These are phyloP conservation scores for Brachymystax lenok DNA, from an alignment of 2,797 vertebrate genomes.

Conservation along the genomic window DNA sequence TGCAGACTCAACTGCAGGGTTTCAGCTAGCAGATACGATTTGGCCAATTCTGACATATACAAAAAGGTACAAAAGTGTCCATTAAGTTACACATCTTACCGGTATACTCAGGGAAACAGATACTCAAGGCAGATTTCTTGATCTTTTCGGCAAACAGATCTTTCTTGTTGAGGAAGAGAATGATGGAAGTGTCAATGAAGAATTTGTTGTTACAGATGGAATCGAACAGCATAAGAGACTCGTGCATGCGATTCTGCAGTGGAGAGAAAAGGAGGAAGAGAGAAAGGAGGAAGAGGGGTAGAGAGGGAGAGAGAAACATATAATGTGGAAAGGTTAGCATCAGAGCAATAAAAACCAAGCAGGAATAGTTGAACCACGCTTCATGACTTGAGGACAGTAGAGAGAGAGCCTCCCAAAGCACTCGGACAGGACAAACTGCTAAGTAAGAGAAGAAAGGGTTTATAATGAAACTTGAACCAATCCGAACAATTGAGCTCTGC, in stretches of 20 bases:
- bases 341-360: background rate
- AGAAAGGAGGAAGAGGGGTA: slow-evolving; percentile 32
- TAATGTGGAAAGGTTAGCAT: slow-evolving; percentile 37
- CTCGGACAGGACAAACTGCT: background rate
- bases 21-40: background rate
- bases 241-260: slow-evolving; percentile 98
- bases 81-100: slow-evolving; percentile 69
- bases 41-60: background rate
- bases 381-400: background rate
- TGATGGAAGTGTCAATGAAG: slow-evolving; percentile 99
- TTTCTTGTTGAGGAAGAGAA: slow-evolving; percentile 99
- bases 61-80: too few relatives aligned
- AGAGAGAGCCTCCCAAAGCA: background rate
- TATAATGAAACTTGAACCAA: slow-evolving; percentile 8
- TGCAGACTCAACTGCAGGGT: background rate
- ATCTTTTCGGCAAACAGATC: slow-evolving; percentile 99
- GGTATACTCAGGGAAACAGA: slow-evolving; percentile 99
- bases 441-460: background rate
- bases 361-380: background rate
- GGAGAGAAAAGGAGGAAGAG: slow-evolving; percentile 31
- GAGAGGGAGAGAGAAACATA: slow-evolving; percentile 24
- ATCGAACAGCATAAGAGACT: slow-evolving; percentile 99
- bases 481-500: background rate
- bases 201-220: slow-evolving; percentile 99
- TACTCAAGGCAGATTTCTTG: slow-evolving; percentile 97